Conservation (phyloP, 2,888 invertebrate genomes). For the Callyntrura guangdongensis region DNA sequence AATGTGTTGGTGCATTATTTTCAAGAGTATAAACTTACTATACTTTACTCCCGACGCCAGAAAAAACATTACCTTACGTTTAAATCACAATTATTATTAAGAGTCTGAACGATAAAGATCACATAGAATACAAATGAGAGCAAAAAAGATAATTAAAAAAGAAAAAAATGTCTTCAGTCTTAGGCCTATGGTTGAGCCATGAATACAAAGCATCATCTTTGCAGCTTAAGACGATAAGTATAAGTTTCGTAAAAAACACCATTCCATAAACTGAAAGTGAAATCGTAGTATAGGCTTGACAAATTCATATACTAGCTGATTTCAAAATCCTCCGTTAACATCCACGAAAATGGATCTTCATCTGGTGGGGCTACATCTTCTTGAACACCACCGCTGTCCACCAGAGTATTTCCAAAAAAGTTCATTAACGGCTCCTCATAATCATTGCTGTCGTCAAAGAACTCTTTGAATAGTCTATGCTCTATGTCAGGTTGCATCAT, state of each 20-base stretch:
- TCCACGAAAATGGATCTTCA: constrained; percentile 59
- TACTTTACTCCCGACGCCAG: no score
- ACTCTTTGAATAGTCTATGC: background rate
- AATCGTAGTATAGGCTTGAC: background rate
- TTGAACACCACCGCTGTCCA: background rate
- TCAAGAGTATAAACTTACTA: no score
- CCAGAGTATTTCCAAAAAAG: background rate
- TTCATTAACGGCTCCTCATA: constrained; percentile 31
- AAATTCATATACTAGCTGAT: background rate
- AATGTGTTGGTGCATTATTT: no score
- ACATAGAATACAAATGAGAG: no score
- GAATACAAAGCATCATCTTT: no score
- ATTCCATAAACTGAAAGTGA: background rate
- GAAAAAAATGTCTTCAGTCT: background rate
- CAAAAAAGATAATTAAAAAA: no score
- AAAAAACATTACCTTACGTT: no score
- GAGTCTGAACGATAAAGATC: no score
- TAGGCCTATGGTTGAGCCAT: background rate
- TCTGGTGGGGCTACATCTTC: background rate
- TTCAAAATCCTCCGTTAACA: constrained; percentile 42
- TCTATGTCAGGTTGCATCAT: background rate
- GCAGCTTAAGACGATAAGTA: background rate
- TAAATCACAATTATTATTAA: no score
- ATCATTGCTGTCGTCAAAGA: constrained; percentile 52
- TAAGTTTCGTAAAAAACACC: background rate